A percentile compares a stretch with the other conserved stretches of the same genome.
These are phyloP conservation scores for Laodelphax striatellus DNA, from an alignment of 1,140 invertebrate genomes.

Conservation along the genomic window DNA sequence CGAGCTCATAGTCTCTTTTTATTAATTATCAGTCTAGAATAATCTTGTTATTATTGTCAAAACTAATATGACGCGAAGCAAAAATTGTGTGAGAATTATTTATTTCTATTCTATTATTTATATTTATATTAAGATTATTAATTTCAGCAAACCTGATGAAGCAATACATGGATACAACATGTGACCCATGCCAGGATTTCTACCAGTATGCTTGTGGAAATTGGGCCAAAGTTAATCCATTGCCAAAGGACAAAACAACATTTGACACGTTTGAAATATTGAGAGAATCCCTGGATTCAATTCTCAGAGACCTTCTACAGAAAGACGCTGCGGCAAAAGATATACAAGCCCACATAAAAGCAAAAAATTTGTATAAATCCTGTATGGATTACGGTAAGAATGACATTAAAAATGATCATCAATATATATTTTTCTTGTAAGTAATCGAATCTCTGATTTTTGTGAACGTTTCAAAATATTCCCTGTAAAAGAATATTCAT, in stretches of 20 bases:
- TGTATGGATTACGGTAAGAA: conserved; percentile 66
- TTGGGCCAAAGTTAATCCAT: conserved; percentile 70
- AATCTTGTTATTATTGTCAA: too few relatives aligned
- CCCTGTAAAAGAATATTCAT: too few relatives aligned
- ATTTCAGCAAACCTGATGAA: conserved; percentile 41
- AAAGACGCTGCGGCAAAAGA: conserved; percentile 28
- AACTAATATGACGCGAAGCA: too few relatives aligned
- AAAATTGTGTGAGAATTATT: too few relatives aligned
- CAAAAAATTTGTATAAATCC: conserved; percentile 67
- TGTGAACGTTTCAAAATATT: too few relatives aligned
- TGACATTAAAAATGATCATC: too few relatives aligned
- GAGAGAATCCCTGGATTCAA: conserved; percentile 57
- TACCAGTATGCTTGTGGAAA: conserved; percentile 84
- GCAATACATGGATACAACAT: conserved; percentile 60
- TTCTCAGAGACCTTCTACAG: conserved; percentile 54
- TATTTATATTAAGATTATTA: neutral
- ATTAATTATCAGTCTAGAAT: too few relatives aligned
- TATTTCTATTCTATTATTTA: too few relatives aligned
- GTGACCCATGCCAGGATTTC: conserved; percentile 83
- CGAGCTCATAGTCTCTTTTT: too few relatives aligned
- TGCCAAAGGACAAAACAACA: conserved; percentile 69
- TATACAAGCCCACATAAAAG: conserved; percentile 49
- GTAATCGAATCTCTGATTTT: neutral
- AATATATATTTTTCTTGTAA: too few relatives aligned
- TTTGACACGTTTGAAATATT: conserved; percentile 76